phyloP scores from a whole-genome alignment of 2,888 invertebrate species.

The Anticlea derivata region DNA sequence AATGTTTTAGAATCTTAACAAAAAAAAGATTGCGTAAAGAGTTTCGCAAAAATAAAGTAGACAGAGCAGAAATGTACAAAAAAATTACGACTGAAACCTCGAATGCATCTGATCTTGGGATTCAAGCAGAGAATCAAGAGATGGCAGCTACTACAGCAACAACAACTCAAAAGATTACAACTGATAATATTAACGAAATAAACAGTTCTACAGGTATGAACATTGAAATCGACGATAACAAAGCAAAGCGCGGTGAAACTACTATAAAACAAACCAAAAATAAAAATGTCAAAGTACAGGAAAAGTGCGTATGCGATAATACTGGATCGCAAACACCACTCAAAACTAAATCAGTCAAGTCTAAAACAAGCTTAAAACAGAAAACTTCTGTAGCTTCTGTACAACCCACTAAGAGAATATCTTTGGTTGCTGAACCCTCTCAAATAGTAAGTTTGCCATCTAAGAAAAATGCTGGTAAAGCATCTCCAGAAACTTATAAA shows the following conservation, averaged over 20 bases:
- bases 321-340: not conserved
- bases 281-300: slow-evolving; percentile 7
- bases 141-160: slow-evolving; percentile 4
- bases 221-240: not conserved
- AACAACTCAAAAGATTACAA: slow-evolving; percentile 2
- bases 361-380: slow-evolving; percentile 5
- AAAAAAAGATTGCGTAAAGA: slow-evolving; percentile 14
- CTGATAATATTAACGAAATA: slow-evolving; percentile 4
- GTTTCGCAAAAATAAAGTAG: not conserved
- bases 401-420: not conserved
- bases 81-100: slow-evolving; percentile 2
- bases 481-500: not conserved
- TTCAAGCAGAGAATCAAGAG: slow-evolving; percentile 15
- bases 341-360: slow-evolving; percentile 17
- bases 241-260: not conserved
- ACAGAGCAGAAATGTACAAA: not conserved
- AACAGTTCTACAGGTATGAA: not conserved
- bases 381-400: slow-evolving; percentile 6
- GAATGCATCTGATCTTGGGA: not conserved
- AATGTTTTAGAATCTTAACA: slow-evolving; percentile 45
- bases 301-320: slow-evolving; percentile 2
- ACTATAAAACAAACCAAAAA: slow-evolving; percentile 8
- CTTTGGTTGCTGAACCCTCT: not conserved
- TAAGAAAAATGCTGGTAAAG: not conserved
- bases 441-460: too few species aligned